Base-by-base conservation (phyloP, 2,888 invertebrate species). In the Ceriagrion tenellum region DNA sequence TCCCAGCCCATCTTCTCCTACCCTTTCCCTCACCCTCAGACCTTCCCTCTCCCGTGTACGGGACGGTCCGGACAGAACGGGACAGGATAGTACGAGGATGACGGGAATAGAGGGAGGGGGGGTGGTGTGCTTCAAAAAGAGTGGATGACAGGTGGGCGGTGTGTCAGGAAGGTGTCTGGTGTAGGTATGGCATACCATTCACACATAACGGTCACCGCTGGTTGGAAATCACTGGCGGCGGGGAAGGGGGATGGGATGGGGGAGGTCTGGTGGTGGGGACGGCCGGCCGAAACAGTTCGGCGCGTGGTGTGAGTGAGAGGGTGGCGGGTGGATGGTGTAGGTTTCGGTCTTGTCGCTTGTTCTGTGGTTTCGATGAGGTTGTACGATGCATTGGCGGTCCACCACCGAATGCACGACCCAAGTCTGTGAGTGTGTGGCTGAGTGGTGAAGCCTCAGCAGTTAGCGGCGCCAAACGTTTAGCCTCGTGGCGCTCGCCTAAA, bases 381-480 rank as follows among this genome's bases (percentile, higher is more conserved):
- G 91, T 63, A 40, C 63, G 40, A 47, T 93, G 93, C 93, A 93
- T 93, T 55, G 93, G 93, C 35, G 93, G 93, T 93, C 93, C 93
- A 93, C 93, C 93, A 35, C 93, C 93, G 13, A 69, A 69, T 93
- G 93, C 93, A 93, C 69, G 93, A 63, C 63, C 90, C 3, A n/a
- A 30, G 35, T 10, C 35, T 12, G 35, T 40, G 55, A 56, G 35
- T 55, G 40, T 74, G 63, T 69, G 35, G 40, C 47, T 40, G 10
- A 40, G 35, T 16, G 35, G 35, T 35, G 81, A 35, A 81, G 81
- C 81, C 91, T 91, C 63, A 35, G 91, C 18, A 35, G 59, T 35
- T 40, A 30, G 13, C 40, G 91, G 63, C 35, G 81, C 81, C 13
- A 81, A 81, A 81, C 81, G 81, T 10, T 81, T 81, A 35, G 35